A percentile compares a stretch with the other conserved stretches of the same genome.
Conservation (phyloP, 92 coral and sea anemone genomes). For the Parazoanthus swiftii region DNA sequence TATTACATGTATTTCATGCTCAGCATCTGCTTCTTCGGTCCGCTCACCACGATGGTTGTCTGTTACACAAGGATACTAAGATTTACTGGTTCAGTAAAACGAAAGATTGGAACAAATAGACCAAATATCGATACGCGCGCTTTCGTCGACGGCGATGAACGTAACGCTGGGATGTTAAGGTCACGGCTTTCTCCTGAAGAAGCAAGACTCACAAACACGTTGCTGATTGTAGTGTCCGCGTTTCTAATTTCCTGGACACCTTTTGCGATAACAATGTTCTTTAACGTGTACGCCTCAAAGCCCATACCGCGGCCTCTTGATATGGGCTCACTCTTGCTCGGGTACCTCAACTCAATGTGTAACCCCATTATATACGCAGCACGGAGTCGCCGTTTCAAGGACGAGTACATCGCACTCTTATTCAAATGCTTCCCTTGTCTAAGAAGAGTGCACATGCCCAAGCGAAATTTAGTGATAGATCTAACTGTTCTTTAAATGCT, state of each 20-base stretch:
- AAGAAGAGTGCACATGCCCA: not conserved
- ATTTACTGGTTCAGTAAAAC: slow-evolving; percentile 61
- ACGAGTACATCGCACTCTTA: slow-evolving; percentile 48
- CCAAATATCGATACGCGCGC: not conserved
- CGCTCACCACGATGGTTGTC: slow-evolving; percentile 51
- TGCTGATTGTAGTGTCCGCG: not conserved
- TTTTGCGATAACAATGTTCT: slow-evolving; percentile 83
- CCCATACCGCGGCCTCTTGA: slow-evolving; percentile 67
- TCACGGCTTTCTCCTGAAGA: slow-evolving; percentile 64
- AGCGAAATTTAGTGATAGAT: not conserved
- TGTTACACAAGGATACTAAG: slow-evolving; percentile 71
- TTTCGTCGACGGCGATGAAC: not conserved
- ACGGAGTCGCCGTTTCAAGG: slow-evolving; percentile 51
- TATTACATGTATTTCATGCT: slow-evolving; percentile 88
- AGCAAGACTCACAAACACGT: slow-evolving; percentile 67
- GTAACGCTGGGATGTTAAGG: slow-evolving; percentile 5
- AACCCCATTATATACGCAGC: slow-evolving; percentile 75
- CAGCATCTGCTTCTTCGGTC: slow-evolving; percentile 73
- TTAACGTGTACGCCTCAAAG: slow-evolving; percentile 59
- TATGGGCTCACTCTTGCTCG: slow-evolving; percentile 68
- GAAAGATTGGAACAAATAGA: not conserved
- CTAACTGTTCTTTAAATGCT: slow-evolving; percentile 39
- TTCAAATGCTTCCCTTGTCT: slow-evolving; percentile 39
- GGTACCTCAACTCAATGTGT: slow-evolving; percentile 85
- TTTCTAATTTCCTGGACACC: slow-evolving; percentile 88